These are phyloP conservation scores for Diplazon laetatorius DNA, from an alignment of 2,888 invertebrate genomes.

Conservation along the genomic window DNA sequence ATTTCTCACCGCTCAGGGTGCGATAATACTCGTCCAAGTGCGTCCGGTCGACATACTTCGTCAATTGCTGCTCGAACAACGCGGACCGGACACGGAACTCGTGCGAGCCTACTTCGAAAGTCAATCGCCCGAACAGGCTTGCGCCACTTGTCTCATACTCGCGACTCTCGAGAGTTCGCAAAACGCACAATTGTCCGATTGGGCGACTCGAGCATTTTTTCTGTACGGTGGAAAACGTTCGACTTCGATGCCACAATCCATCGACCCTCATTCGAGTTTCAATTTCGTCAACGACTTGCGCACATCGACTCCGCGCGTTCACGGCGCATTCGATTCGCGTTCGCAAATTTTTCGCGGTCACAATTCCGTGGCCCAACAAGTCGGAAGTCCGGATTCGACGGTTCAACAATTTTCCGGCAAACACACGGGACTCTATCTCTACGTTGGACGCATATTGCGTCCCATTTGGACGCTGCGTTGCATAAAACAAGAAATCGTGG, in stretches of 20 bases:
- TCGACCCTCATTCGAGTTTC: constrained; percentile 72
- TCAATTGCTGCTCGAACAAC: constrained; percentile 90
- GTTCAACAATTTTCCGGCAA: constrained; percentile 88
- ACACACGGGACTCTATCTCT: constrained; percentile 96
- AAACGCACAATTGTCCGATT: constrained; percentile 89
- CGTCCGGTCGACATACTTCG: constrained; percentile 95
- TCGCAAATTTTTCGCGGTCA: constrained; percentile 65
- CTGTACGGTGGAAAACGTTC: constrained; percentile 91
- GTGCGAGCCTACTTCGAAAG: constrained; percentile 93
- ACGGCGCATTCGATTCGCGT: constrained; percentile 69
- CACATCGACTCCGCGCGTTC: constrained; percentile 78
- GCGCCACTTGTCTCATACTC: constrained; percentile 93
- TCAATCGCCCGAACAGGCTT: constrained; percentile 93
- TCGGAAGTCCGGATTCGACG: constrained; percentile 70
- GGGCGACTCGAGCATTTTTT: constrained; percentile 96
- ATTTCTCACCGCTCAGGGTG: constrained; percentile 93
- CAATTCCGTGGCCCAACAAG: constrained; percentile 63
- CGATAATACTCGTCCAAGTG: constrained; percentile 91
- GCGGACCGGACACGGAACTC: constrained; percentile 93
- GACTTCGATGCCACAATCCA: constrained; percentile 64
- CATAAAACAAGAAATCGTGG: constrained; percentile 84
- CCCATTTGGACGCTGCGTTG: constrained; percentile 94
- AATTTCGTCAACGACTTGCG: constrained; percentile 73
- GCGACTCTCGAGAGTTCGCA: constrained; percentile 88
- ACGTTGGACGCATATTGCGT: constrained; percentile 93